Evolutionary conservation across 2,113 vertebrate species (phyloP).

Genomic region (Rattus rattus): DNA sequence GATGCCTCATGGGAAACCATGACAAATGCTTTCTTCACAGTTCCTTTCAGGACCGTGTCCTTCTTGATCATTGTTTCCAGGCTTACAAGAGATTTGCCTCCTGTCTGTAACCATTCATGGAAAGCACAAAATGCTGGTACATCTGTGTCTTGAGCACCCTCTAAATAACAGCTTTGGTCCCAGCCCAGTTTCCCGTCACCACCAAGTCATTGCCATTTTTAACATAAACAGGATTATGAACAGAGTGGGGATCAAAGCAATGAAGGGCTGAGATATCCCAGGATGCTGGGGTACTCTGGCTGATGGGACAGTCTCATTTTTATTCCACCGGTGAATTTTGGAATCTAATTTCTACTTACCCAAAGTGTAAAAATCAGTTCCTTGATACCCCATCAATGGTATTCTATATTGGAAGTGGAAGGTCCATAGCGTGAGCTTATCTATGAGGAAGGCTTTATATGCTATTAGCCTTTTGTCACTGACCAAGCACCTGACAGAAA

Average conservation of each 20-base stretch:
- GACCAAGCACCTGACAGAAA: neutral
- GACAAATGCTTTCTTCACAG: constrained; percentile 22
- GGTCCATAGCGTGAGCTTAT: neutral
- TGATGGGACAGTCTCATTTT: neutral
- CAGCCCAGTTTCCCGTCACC: neutral
- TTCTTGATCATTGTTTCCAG: neutral
- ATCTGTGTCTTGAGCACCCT: neutral
- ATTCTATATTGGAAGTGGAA: neutral
- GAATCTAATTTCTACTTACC: neutral
- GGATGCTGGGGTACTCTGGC: neutral
- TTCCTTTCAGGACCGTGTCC: neutral
- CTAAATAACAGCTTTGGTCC: neutral
- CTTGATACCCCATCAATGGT: neutral
- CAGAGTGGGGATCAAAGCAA: neutral
- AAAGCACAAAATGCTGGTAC: neutral
- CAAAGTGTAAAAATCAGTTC: neutral
- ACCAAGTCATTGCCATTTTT: neutral
- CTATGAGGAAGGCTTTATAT: neutral
- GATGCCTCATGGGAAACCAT: neutral
- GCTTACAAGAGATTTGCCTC: neutral
- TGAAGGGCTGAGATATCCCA: neutral
- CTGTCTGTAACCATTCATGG: neutral
- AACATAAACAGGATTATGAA: neutral
- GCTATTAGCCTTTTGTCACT: neutral
- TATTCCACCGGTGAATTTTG: neutral